These are phyloP conservation scores for Xanthia togata DNA, from an alignment of 2,888 invertebrate species.

Conservation along the genomic window DNA sequence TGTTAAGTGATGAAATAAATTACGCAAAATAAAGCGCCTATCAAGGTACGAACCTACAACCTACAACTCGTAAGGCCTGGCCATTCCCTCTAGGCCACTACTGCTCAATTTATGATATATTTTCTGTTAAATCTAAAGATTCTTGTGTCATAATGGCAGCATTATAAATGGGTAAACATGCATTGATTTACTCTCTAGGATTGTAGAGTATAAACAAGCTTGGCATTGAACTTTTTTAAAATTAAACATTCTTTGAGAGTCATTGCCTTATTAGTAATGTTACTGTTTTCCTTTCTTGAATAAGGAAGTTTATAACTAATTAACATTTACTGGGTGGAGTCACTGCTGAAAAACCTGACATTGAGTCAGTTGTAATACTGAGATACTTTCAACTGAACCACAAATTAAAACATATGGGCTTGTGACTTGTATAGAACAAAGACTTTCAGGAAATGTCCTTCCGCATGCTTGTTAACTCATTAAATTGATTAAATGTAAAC, in stretches of 20 bases:
- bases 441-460: conserved; percentile 8
- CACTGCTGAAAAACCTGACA: conserved; percentile 23
- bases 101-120: neutral
- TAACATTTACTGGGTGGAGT: conserved; percentile 15
- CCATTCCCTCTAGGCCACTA: too few species aligned
- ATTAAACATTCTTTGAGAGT: conserved; percentile 30
- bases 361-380: conserved; percentile 9
- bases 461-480: neutral
- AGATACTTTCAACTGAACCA: conserved; percentile 11
- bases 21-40: too few species aligned
- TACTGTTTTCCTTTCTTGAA: conserved; percentile 27
- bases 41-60: too few species aligned
- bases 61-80: too few species aligned
- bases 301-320: conserved; percentile 38
- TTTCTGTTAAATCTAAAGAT: neutral
- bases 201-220: conserved; percentile 23
- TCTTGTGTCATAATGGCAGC: neutral
- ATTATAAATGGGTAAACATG: conserved; percentile 3
- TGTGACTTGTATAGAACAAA: conserved; percentile 22
- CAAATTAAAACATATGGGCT: neutral
- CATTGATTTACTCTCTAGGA: conserved; percentile 33
- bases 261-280: conserved; percentile 29
- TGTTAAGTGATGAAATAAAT: too few species aligned
- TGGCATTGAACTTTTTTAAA: conserved; percentile 45
- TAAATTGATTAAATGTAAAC: neutral